A percentile compares a stretch with the other conserved stretches of the same genome.
Conservation (phyloP, 2,888 invertebrate species). For the Tachina grossa region DNA sequence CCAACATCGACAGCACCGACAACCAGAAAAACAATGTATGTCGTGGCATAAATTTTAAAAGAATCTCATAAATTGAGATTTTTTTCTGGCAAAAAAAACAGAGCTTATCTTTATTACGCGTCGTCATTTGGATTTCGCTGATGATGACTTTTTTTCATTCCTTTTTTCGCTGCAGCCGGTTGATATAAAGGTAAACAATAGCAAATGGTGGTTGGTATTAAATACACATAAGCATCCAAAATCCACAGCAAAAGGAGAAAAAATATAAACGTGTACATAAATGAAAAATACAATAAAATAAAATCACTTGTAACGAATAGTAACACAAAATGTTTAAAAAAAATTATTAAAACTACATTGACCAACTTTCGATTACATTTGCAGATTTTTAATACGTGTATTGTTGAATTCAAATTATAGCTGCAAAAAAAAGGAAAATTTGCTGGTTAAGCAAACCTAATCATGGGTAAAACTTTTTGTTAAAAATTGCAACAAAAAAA, state of each 20-base stretch:
- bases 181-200: conserved; percentile 49
- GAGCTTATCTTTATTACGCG: conserved; percentile 74
- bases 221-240: conserved; percentile 52
- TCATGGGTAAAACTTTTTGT: conserved; percentile 48
- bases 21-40: conserved; percentile 57
- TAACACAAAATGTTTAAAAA: conserved; percentile 33
- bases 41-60: conserved; percentile 69
- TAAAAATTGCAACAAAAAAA: background rate
- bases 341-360: conserved; percentile 1
- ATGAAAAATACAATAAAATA: conserved; percentile 40
- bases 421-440: conserved; percentile 35
- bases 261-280: background rate
- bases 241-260: conserved; percentile 15
- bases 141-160: conserved; percentile 60
- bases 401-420: conserved; percentile 44
- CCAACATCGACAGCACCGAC: conserved; percentile 46
- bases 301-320: conserved; percentile 43
- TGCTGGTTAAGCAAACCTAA: conserved; percentile 61
- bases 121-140: conserved; percentile 73
- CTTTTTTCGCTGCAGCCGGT: background rate
- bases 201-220: conserved; percentile 52
- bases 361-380: conserved; percentile 58
- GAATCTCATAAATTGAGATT: conserved; percentile 73
- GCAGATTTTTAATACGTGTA: conserved; percentile 27
- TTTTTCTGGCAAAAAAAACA: conserved; percentile 47